These are phyloP conservation scores for Rhombomys opimus DNA, from an alignment of 2,113 vertebrate species.

Conservation along the genomic window DNA sequence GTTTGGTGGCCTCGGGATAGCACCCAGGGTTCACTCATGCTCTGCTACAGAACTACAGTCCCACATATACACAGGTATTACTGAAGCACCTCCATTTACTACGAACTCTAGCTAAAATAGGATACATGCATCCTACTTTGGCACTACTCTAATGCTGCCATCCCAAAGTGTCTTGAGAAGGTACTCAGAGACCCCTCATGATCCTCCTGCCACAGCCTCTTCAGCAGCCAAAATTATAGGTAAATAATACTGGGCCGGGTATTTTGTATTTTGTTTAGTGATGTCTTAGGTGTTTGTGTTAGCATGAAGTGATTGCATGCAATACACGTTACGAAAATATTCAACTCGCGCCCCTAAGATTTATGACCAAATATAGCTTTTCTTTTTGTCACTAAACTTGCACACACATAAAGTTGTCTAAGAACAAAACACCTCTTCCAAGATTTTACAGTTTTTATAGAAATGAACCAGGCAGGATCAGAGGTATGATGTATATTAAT, in stretches of 20 bases:
- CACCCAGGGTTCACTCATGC: not conserved
- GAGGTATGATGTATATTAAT: not conserved
- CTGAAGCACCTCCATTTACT: no score
- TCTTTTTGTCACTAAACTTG: not conserved
- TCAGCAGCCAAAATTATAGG: not conserved
- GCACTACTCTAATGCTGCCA: no score
- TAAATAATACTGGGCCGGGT: not conserved
- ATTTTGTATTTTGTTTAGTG: conserved; percentile 17
- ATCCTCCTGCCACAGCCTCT: not conserved
- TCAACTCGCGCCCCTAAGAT: not conserved
- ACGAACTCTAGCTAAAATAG: no score
- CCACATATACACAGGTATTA: not conserved
- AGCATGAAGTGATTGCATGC: not conserved
- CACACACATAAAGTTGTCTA: not conserved
- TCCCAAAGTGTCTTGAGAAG: not conserved
- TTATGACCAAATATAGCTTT: not conserved
- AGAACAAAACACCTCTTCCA: not conserved
- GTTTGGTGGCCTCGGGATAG: not conserved
- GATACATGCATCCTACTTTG: no score
- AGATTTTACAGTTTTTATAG: conserved; percentile 52
- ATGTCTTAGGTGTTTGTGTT: not conserved
- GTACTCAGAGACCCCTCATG: not conserved
- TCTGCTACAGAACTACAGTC: not conserved
- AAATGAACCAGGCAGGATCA: not conserved
- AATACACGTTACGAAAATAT: not conserved